phyloP scores from a whole-genome alignment of 2,797 vertebrate genomes.

The Sternarchorhynchus goeldii region DNA sequence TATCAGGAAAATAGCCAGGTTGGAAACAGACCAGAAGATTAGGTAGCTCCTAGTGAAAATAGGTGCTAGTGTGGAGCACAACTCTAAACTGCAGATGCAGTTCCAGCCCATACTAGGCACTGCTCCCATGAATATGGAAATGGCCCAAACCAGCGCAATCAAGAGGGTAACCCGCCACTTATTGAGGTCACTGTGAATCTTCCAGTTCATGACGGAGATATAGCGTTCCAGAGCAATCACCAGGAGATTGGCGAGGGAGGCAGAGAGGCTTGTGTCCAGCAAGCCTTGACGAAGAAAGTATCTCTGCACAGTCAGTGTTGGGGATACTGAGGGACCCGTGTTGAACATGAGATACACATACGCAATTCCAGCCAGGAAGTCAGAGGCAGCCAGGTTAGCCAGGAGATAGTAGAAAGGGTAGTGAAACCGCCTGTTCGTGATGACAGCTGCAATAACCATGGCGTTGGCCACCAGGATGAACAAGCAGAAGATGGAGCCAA shows the following conservation, averaged over 20 bases:
- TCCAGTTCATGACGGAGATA: constrained; percentile 91
- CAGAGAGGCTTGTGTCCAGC: constrained; percentile 90
- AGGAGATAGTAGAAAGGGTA: constrained; percentile 97
- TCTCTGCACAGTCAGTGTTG: constrained; percentile 80
- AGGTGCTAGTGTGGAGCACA: constrained; percentile 90
- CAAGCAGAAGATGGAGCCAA: constrained; percentile 89
- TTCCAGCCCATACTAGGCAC: constrained; percentile 97
- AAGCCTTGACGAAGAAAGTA: constrained; percentile 96
- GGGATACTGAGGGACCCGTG: constrained; percentile 81
- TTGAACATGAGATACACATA: constrained; percentile 98
- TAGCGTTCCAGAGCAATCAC: constrained; percentile 95
- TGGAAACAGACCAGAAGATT: constrained; percentile 91
- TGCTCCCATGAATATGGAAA: constrained; percentile 92
- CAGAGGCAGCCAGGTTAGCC: constrained; percentile 91
- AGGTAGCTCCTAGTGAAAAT: constrained; percentile 95
- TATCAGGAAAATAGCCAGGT: constrained; percentile 88
- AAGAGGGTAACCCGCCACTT: constrained; percentile 92
- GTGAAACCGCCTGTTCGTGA: constrained; percentile 93
- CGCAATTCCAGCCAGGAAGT: constrained; percentile 95
- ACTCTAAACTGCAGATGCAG: constrained; percentile 86
- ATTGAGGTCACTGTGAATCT: constrained; percentile 92
- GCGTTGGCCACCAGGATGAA: constrained; percentile 94
- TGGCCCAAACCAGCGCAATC: constrained; percentile 87
- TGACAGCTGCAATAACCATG: constrained; percentile 90
- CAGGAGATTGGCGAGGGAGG: constrained; percentile 90